Percentiles rank a stretch among this genome's conserved stretches.
Evolutionary conservation across 2,797 vertebrate species (phyloP).

Genomic region (Pantherophis alleghaniensis): DNA sequence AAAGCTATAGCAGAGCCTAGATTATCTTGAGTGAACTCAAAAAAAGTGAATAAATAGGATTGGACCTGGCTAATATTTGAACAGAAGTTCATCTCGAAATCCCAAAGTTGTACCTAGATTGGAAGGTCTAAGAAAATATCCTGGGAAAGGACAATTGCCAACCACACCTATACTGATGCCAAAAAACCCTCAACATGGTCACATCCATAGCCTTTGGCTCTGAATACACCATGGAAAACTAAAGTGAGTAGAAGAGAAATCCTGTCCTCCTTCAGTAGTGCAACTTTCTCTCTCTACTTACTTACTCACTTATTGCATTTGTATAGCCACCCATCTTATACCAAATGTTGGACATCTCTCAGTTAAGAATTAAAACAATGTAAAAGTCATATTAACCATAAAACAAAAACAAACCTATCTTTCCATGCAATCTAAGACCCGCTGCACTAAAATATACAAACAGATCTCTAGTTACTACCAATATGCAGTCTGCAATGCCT

Average conservation of each 20-base stretch:
- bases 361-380: not conserved
- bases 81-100: not conserved
- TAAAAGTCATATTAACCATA: not conserved
- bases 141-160: not conserved
- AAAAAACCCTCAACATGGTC: not conserved
- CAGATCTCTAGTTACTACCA: slow-evolving; percentile 39
- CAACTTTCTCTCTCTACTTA: too few species aligned
- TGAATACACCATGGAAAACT: slow-evolving; percentile 11
- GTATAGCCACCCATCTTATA: not conserved
- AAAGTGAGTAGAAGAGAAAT: not conserved
- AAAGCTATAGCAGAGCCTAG: not conserved
- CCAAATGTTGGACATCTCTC: not conserved
- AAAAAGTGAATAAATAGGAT: not conserved
- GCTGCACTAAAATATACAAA: slow-evolving; percentile 42
- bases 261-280: slow-evolving; percentile 8
- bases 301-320: not conserved
- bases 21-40: not conserved
- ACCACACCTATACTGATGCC: not conserved
- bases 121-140: not conserved
- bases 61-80: not conserved
- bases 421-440: slow-evolving; percentile 12
- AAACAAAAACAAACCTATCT: not conserved
- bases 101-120: not conserved
- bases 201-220: not conserved
- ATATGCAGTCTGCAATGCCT: slow-evolving; percentile 53